These are phyloP conservation scores for Diplosoma virens DNA, from an alignment of 23 tunicate genomes.

Conservation along the genomic window DNA sequence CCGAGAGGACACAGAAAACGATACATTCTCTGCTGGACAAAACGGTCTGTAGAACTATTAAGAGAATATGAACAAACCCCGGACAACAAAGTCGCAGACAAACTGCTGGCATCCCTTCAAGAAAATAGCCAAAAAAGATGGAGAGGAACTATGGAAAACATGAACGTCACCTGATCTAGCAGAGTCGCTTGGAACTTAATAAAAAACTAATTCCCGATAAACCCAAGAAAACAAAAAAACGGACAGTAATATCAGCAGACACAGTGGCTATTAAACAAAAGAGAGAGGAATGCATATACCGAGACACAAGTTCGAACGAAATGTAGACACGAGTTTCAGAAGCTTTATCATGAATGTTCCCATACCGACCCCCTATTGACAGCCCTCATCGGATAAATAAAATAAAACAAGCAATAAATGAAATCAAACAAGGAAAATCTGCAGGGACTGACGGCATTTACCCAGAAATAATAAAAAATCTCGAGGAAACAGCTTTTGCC, in stretches of 20 bases:
- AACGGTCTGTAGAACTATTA: neutral
- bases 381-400: neutral
- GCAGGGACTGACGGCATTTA: conserved; percentile 25
- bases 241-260: neutral
- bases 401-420: neutral
- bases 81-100: neutral
- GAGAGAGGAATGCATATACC: conserved; percentile 11
- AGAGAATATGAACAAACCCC: conserved; percentile 1
- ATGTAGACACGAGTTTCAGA: neutral
- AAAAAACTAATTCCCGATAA: neutral
- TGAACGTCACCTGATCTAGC: conserved; percentile 6
- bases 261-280: conserved; percentile 3
- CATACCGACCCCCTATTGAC: neutral
- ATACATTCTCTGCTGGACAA: conserved; percentile 21
- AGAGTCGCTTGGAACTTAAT: conserved; percentile 11
- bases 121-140: neutral
- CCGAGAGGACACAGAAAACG: neutral
- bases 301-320: neutral
- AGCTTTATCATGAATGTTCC: neutral
- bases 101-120: conserved; percentile 9
- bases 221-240: neutral
- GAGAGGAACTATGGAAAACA: conserved; percentile 5
- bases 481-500: conserved; percentile 1
- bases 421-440: neutral
- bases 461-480: conserved; percentile 13